Percentiles rank a stretch among this genome's conserved stretches.
Evolutionary conservation across 1,140 invertebrate species (phyloP).

Genomic region (Drosophila sulfurigaster): DNA sequence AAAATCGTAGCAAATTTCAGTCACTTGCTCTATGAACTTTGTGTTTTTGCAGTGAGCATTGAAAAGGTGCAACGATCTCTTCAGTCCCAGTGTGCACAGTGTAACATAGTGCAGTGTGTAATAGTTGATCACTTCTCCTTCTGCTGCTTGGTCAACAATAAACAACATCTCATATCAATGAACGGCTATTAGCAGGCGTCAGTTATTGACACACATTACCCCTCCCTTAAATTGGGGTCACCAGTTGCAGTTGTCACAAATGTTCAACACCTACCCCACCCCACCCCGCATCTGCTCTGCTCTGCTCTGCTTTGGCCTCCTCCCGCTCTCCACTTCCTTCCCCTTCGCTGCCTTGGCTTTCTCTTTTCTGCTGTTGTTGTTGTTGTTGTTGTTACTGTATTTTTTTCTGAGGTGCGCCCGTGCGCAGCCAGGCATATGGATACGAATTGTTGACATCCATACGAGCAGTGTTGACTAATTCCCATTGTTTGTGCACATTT

Average conservation of each 20-base stretch:
- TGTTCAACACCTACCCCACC: conserved; percentile 8
- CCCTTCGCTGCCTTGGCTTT: background rate
- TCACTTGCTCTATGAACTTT: no score
- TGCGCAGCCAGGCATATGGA: conserved; percentile 7
- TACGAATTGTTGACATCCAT: background rate
- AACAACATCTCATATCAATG: background rate
- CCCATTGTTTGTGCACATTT: conserved; percentile 1
- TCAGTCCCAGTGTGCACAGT: no score
- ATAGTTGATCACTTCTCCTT: background rate
- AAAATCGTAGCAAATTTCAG: no score
- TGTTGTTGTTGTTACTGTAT: no score
- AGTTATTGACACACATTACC: background rate
- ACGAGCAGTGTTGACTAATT: conserved; percentile 4
- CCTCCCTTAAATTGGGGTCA: background rate
- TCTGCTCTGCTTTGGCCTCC: no score
- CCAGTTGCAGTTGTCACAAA: conserved; percentile 26
- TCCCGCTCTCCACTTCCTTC: background rate
- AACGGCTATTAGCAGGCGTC: background rate
- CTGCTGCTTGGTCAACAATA: background rate
- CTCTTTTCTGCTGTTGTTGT: background rate
- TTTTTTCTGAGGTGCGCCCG: background rate
- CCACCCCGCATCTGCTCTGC: no score
- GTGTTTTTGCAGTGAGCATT: no score
- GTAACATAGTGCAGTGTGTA: background rate
- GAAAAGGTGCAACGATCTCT: no score